Conservation (phyloP, 1,140 invertebrate genomes). For the Cydia splendana region DNA sequence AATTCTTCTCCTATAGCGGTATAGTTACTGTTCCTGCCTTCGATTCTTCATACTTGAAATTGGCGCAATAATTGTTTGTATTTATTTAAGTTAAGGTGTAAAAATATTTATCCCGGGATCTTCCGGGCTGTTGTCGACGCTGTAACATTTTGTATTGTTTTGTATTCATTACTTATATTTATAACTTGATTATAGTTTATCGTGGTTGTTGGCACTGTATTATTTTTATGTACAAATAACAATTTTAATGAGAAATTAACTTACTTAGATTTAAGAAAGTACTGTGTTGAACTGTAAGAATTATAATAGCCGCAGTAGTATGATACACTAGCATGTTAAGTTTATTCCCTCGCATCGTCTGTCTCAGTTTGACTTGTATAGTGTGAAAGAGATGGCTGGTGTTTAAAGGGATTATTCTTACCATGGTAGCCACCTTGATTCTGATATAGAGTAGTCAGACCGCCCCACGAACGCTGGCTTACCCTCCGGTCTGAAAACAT, state of each 20-base stretch:
- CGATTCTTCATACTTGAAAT: slow-evolving; percentile 14
- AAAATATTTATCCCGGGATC: slow-evolving; percentile 21
- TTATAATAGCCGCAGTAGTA: slow-evolving; percentile 21
- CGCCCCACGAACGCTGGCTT: background rate
- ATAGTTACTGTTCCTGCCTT: background rate
- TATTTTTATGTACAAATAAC: slow-evolving; percentile 79
- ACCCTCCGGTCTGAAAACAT: slow-evolving; percentile 39
- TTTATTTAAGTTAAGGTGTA: slow-evolving; percentile 30
- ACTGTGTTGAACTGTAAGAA: slow-evolving; percentile 24
- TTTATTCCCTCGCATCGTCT: background rate
- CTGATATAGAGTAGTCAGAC: slow-evolving; percentile 13
- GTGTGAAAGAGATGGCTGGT: background rate
- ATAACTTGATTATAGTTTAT: slow-evolving; percentile 76
- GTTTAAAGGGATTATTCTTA: background rate
- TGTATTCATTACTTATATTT: slow-evolving; percentile 68
- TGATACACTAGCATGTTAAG: slow-evolving; percentile 11
- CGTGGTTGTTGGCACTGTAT: slow-evolving; percentile 75
- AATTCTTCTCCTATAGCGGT: background rate
- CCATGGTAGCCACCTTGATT: slow-evolving; percentile 10
- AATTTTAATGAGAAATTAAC: slow-evolving; percentile 69
- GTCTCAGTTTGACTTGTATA: background rate
- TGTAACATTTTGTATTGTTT: slow-evolving; percentile 62
- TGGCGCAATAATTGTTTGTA: slow-evolving; percentile 29
- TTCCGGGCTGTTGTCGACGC: slow-evolving; percentile 19
- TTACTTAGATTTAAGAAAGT: slow-evolving; percentile 45